Base-by-base conservation (phyloP, 2,797 vertebrate genomes). In the Phalloptychus januarius region DNA sequence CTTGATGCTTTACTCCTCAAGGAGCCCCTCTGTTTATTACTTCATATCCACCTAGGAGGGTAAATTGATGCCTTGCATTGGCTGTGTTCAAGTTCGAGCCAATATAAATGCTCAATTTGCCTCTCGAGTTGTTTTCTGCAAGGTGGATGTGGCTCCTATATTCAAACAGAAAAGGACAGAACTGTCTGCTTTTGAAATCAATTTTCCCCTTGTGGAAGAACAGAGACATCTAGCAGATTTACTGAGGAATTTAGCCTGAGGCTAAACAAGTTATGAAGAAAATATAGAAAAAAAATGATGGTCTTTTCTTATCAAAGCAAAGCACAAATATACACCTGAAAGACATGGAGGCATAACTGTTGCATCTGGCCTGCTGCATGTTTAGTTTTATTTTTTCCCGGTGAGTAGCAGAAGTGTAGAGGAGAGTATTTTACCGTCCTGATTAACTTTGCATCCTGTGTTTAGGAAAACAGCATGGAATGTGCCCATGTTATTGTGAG, bases 11-110 rank as follows among this genome's bases (percentile, higher is more conserved):
- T 44, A 13, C 38, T 45, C 75, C 40, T 33, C n/a, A 88, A 85
- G 74, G 74, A 80, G 58, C 1, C 10, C 77, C 74, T 82, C 87
- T 83, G 48, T 91, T 91, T 91, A 91, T 89, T 92, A 83, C 92
- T 92, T 92, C 61, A 90, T 85, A 71, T 70, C 71, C 79, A 75
- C 40, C 33, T 25, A 50, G 73, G 72, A 82, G 70, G 52, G 75
- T 79, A 78, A 79, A 89, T 33, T 77, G 81, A 86, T 80, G 75
- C 71, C 77, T 74, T 31, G 7, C 69, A 56, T 40, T 50, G 75
- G 40, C 23, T 16, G 65, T 28, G 70, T 82, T 76, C 76, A 44
- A 77, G 33, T 80, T 77, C 28, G 16, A 56, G 82, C 79, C 77
- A 76, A 79, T 61, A 76, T 76, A 71, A 79, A 72, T 31, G 31